Conservation (phyloP, 1,140 invertebrate species). For the Pemphigus obesinymphae region DNA sequence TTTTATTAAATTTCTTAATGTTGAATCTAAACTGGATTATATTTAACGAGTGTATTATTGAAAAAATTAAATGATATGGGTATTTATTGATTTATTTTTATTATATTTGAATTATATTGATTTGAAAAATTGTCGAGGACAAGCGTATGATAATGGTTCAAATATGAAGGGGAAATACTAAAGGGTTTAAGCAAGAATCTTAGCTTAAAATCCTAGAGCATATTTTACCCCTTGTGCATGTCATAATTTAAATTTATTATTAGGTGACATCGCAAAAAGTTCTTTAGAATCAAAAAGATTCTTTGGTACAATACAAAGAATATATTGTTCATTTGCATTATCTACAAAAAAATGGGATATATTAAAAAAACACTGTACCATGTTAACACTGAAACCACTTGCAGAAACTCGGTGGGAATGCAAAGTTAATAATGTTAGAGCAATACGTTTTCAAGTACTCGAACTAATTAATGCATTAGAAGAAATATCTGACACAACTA, state of each 20-base stretch:
- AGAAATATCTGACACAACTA: not conserved
- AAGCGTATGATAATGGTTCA: conserved; percentile 47
- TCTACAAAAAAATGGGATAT: not conserved
- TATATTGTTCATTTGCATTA: not conserved
- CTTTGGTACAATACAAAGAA: not conserved
- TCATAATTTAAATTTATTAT: not conserved
- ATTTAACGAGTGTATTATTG: conserved; percentile 1
- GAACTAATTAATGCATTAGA: not conserved
- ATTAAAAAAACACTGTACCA: not conserved
- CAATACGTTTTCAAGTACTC: not conserved
- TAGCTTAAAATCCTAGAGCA: conserved; percentile 14
- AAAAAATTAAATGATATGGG: conserved; percentile 8
- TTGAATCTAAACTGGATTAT: not conserved
- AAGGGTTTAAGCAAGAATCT: conserved; percentile 41
- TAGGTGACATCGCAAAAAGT: not conserved
- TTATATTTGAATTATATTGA: too few relatives aligned
- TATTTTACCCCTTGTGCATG: not conserved
- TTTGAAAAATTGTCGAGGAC: conserved; percentile 43
- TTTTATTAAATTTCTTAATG: conserved; percentile 22
- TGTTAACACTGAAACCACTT: not conserved
- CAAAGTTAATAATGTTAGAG: not conserved
- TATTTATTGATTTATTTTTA: too few relatives aligned
- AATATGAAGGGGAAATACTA: conserved; percentile 43
- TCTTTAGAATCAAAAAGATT: not conserved
- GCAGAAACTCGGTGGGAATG: not conserved